Base-by-base conservation (phyloP, 2,888 invertebrate species). In the Saturnia pavonia region DNA sequence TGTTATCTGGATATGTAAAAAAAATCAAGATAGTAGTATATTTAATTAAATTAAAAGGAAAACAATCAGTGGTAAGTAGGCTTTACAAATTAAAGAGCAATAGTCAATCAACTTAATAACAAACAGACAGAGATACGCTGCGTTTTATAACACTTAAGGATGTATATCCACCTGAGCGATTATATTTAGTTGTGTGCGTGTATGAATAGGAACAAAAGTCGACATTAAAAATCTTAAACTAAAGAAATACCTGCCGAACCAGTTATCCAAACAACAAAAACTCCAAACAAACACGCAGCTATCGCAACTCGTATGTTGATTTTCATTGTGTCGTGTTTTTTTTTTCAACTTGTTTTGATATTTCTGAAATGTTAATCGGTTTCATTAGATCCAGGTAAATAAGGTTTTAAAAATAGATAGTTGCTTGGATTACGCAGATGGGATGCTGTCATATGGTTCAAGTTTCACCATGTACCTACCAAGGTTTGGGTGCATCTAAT, bases 261-360 rank as follows among this genome's bases (percentile, higher is more conserved):
- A 72, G 85, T 81, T 74, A 81, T 82, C 85, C 85, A 86, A 54
- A 83, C 73, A 3, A 85, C 65, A 75, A 82, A 78, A 43, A 81
- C 74, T 0, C 73, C 79, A 69, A 77, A 73, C 43, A 84, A 69
- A 74, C 81, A 83, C 71, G 81, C 78, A 8, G 84, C 84, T 75
- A 85, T 25, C 40, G 78, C 81, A 27, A 78, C 27, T 69, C 71
- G 77, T 57, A 73, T 71, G 43, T 74, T 68, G 78, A 81, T 81
- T 68, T 78, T 83, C 63, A 34, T 67, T 65, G 40, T 65, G 78
- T 80, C 48, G 22, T 34, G 3, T 34, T 66, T 63, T 27, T 63
- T 71, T 67, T 63, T 19, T 54, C 22, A 54, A 8, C 22, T 22
- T 40, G 51, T 42, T 19, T 54, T 54, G n/a, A 48, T 51, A 27